Conservation (phyloP, 2,113 vertebrate genomes). For the Gulo gulo region DNA sequence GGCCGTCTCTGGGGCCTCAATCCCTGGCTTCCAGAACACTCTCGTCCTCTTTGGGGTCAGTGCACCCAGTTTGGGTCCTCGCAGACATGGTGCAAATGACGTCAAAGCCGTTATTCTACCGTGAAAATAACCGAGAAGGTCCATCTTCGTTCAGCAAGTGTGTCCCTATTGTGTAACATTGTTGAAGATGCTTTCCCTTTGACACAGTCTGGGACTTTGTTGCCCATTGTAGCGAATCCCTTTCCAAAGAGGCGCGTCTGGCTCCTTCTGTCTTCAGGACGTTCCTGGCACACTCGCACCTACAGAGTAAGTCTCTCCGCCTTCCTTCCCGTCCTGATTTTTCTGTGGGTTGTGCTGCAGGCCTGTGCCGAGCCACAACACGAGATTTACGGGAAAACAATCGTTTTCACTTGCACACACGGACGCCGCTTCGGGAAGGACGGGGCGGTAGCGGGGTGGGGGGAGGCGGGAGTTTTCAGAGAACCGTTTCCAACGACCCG, state of each 20-base stretch:
- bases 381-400: not conserved
- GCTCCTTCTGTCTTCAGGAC: rapidly evolving
- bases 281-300: rapidly evolving
- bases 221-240: rapidly evolving
- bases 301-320: not conserved
- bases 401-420: rapidly evolving
- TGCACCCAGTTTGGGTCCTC: rapidly evolving
- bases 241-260: rapidly evolving
- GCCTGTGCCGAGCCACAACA: too few relatives aligned
- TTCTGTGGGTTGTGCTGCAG: rapidly evolving
- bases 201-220: too few relatives aligned
- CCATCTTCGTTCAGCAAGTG: not conserved
- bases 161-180: rapidly evolving
- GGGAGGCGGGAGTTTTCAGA: too few relatives aligned
- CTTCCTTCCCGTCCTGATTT: not conserved
- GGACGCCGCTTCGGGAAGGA: rapidly evolving
- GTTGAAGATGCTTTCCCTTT: rapidly evolving
- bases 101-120: rapidly evolving
- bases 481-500: too few relatives aligned
- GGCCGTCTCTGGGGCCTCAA: rapidly evolving
- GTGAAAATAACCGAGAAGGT: rapidly evolving
- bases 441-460: too few relatives aligned
- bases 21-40: rapidly evolving
- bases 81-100: rapidly evolving
- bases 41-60: not conserved